Evolutionary conservation across 2,888 invertebrate species (phyloP).

Genomic region (Microchrysa polita): DNA sequence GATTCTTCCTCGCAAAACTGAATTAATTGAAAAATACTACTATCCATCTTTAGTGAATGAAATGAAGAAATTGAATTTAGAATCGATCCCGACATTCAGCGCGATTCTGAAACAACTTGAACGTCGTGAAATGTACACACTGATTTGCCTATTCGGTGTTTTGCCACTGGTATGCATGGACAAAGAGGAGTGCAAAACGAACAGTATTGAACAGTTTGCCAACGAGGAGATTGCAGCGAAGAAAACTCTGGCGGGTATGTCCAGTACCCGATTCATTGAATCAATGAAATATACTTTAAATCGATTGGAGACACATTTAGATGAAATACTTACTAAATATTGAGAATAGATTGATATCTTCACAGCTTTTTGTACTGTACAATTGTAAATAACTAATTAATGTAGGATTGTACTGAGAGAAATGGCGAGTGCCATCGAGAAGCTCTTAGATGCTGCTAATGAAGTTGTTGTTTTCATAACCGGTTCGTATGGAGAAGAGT

Average conservation of each 20-base stretch:
- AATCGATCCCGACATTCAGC: neutral
- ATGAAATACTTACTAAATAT: neutral
- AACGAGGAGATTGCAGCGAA: neutral
- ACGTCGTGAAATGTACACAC: neutral
- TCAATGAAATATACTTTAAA: slow-evolving; percentile 58
- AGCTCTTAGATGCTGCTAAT: no score
- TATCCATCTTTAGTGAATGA: neutral
- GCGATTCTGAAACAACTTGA: neutral
- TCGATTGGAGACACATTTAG: slow-evolving; percentile 56
- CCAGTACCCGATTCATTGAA: slow-evolving; percentile 57
- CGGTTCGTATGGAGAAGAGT: no score
- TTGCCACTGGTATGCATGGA: neutral
- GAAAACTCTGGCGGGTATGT: neutral
- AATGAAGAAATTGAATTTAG: neutral
- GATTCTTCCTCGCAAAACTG: neutral
- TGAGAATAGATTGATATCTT: neutral
- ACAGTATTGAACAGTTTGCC: slow-evolving; percentile 40
- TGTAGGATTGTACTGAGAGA: no score
- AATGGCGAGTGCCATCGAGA: no score
- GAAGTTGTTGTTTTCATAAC: no score
- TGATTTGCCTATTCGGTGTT: neutral
- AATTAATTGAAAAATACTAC: slow-evolving; percentile 19
- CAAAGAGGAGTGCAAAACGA: slow-evolving; percentile 47
- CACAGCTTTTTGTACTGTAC: no score
- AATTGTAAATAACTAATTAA: no score